phyloP scores from a whole-genome alignment of 2,888 invertebrate genomes.

The Ormyrus nitidulus region DNA sequence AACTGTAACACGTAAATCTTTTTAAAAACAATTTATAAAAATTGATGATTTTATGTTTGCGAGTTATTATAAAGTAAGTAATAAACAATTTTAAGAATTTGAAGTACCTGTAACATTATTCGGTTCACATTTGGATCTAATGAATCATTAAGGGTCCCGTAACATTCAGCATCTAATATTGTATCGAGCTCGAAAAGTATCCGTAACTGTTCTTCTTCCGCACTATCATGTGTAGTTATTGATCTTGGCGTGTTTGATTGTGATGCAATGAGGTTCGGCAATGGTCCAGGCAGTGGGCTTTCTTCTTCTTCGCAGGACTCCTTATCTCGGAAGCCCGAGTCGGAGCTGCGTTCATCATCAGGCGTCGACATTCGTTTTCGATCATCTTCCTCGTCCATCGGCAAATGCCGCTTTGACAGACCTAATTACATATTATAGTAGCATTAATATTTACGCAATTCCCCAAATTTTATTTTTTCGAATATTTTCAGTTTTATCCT shows the following conservation, averaged over 20 bases:
- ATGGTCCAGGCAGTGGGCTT: conserved; percentile 64
- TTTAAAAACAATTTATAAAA: not conserved
- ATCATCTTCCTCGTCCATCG: conserved; percentile 72
- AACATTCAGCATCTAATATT: conserved; percentile 72
- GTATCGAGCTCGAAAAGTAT: conserved; percentile 71
- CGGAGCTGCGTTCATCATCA: conserved; percentile 76
- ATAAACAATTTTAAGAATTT: not conserved
- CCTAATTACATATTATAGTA: conserved; percentile 22
- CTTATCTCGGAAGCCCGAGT: conserved; percentile 76
- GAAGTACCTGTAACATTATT: conserved; percentile 35
- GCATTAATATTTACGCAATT: too few species aligned
- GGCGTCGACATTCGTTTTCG: conserved; percentile 75
- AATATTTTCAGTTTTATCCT: too few species aligned
- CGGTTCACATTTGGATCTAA: conserved; percentile 54
- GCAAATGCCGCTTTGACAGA: conserved; percentile 48
- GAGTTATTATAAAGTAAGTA: not conserved
- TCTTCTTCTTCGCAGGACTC: conserved; percentile 74
- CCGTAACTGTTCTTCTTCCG: conserved; percentile 71
- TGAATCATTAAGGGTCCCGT: conserved; percentile 64
- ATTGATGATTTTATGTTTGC: not conserved
- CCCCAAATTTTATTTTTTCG: too few species aligned
- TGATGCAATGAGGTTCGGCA: conserved; percentile 52
- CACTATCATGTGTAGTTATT: conserved; percentile 57
- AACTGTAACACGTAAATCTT: too few species aligned
- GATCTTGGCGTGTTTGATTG: conserved; percentile 55